Evolutionary conservation across 2,113 vertebrate genomes (phyloP).

Genomic region (Cheilinus undulatus): DNA sequence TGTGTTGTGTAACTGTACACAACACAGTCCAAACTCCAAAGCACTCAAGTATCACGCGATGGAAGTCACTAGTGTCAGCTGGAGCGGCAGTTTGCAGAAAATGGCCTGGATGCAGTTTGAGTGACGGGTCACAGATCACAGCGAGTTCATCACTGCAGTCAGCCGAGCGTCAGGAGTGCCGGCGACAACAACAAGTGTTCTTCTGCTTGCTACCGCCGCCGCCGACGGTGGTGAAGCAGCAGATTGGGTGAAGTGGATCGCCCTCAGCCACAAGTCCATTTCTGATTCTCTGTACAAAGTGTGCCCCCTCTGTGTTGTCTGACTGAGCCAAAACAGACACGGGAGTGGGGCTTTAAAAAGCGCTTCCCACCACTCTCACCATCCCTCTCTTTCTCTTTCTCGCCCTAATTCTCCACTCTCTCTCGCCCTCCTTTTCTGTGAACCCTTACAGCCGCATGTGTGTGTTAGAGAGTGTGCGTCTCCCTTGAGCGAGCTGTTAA

Average conservation of each 20-base stretch:
- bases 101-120: slow-evolving; percentile 45
- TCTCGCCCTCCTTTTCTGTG: slow-evolving; percentile 71
- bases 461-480: slow-evolving; percentile 56
- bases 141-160: slow-evolving; percentile 22
- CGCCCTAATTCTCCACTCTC: slow-evolving; percentile 59
- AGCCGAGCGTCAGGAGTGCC: slow-evolving; percentile 33
- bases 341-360: slow-evolving; percentile 66
- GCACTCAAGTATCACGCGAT: slow-evolving; percentile 6
- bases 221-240: slow-evolving; percentile 25
- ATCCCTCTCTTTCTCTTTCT: slow-evolving; percentile 51
- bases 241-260: slow-evolving; percentile 56
- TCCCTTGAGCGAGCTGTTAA: slow-evolving; percentile 84
- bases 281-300: slow-evolving; percentile 64
- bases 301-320: slow-evolving; percentile 62
- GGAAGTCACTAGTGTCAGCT: slow-evolving; percentile 19
- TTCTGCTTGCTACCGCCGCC: background rate
- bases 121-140: slow-evolving; percentile 47
- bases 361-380: slow-evolving; percentile 64
- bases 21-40: background rate
- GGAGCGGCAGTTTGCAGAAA: slow-evolving; percentile 33
- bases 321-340: slow-evolving; percentile 67
- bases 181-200: slow-evolving; percentile 55
- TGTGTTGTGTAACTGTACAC: slow-evolving; percentile 12
- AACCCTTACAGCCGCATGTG: slow-evolving; percentile 64
- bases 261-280: slow-evolving; percentile 64